Evolutionary conservation across 2,888 invertebrate species (phyloP), one percentile per base, ranked within the genome.

Genomic region (Quadriops clusia): DNA sequence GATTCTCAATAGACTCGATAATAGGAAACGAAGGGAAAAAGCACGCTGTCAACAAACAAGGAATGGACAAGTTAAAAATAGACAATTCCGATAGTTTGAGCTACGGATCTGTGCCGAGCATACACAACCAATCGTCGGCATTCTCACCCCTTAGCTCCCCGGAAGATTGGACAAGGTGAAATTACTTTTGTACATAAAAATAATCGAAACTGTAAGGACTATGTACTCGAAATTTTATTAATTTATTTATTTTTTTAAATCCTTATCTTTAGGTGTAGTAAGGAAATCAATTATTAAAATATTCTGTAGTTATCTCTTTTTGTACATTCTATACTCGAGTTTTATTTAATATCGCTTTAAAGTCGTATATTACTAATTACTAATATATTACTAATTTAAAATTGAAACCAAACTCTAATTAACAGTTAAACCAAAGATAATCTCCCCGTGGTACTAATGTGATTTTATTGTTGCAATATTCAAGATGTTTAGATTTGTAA

Each of bases 131-230:
- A 52, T 67, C 70, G 20, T 68, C 73, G 4, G 81, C 81, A 5
- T 81, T 82, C 53, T 78, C 79, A 2, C 79, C 80, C 4, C 62
- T 81, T 2, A 67, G 66, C 40, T 60, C 50, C 3, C 63, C 70
- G 10, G 72, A 74, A 34, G 73, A 73, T 50, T 74, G 72, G 74
- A 66, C 67, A 47, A 77, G 77, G 66, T 77, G 73, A 74, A 71
- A 68, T 23, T n/a, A n/a, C n/a, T n/a, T n/a, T n/a, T n/a, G n/a
- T n/a, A n/a, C n/a, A n/a, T n/a, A n/a, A n/a, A n/a, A n/a, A n/a
- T n/a, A n/a, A n/a, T n/a, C n/a, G n/a, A n/a, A n/a, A n/a, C n/a
- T n/a, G n/a, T n/a, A n/a, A n/a, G n/a, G n/a, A n/a, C n/a, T n/a
- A n/a, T n/a, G n/a, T n/a, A n/a, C n/a, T n/a, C n/a, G n/a, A n/a